Evolutionary conservation across 2,113 vertebrate genomes (phyloP).

Genomic region (Ardeotis arabs): DNA sequence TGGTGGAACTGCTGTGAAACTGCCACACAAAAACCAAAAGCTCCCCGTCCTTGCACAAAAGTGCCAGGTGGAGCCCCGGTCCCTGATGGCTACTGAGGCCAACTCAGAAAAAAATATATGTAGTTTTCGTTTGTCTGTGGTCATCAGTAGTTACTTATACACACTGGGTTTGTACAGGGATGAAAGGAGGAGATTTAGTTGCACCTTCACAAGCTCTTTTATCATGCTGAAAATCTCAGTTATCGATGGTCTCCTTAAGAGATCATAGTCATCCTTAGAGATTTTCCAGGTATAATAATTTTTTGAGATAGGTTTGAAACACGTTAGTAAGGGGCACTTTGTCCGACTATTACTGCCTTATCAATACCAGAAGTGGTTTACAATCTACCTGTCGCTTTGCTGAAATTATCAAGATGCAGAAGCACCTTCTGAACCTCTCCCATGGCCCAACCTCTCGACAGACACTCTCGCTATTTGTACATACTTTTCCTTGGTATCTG

Average conservation of each 20-base stretch:
- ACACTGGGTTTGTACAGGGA: neutral
- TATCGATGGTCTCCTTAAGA: neutral
- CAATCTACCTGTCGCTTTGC: neutral
- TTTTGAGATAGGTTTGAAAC: neutral
- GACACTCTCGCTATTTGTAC: neutral
- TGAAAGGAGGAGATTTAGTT: neutral
- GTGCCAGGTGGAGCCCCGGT: no score
- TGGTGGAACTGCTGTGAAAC: no score
- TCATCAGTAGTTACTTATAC: neutral
- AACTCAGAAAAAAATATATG: neutral
- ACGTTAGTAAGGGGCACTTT: neutral
- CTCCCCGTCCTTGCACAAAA: no score
- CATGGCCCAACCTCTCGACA: neutral
- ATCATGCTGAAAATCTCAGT: neutral
- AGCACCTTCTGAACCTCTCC: neutral
- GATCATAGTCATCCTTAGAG: neutral
- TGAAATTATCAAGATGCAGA: neutral
- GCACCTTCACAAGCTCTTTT: neutral
- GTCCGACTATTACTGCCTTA: neutral
- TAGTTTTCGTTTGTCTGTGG: neutral
- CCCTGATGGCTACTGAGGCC: no score
- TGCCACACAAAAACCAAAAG: no score
- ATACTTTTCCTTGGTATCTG: constrained; percentile 1
- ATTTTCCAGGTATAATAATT: neutral
- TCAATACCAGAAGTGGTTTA: neutral